Conservation (phyloP, 1,140 invertebrate species). For the Cheumatopsyche charites region DNA sequence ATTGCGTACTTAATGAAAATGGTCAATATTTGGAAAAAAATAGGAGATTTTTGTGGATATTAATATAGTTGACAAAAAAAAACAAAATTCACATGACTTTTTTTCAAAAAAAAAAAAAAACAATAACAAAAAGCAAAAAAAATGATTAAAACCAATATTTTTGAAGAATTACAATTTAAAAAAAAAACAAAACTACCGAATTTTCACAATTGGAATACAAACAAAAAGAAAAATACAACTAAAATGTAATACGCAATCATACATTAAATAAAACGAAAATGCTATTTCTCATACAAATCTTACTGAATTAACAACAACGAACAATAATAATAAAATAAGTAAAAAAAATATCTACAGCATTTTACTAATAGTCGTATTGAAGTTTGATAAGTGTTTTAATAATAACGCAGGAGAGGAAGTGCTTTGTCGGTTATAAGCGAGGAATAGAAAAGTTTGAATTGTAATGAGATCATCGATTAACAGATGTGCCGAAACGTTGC, state of each 20-base stretch:
- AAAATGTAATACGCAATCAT: slow-evolving; percentile 7
- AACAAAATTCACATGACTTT: neutral
- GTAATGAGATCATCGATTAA: slow-evolving; percentile 18
- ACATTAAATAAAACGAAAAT: slow-evolving; percentile 20
- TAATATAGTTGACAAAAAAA: neutral
- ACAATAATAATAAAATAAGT: slow-evolving; percentile 26
- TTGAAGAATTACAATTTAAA: neutral
- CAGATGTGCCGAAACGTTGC: neutral
- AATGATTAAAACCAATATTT: too few relatives aligned
- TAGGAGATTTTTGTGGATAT: neutral
- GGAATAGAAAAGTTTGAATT: neutral
- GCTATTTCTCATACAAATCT: slow-evolving; percentile 18
- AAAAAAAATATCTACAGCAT: slow-evolving; percentile 17
- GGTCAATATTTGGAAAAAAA: slow-evolving; percentile 14
- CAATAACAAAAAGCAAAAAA: too few relatives aligned
- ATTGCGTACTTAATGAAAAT: slow-evolving; percentile 49
- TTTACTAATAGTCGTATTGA: slow-evolving; percentile 16
- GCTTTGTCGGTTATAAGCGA: neutral
- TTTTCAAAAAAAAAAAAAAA: too few relatives aligned
- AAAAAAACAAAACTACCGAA: neutral
- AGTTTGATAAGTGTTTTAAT: neutral
- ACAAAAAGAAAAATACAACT: neutral
- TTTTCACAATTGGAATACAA: neutral
- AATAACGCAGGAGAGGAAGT: slow-evolving; percentile 5
- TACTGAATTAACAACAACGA: slow-evolving; percentile 32